Percentiles rank a stretch among this genome's conserved stretches.
These are phyloP conservation scores for Ctenodactylus gundi DNA, from an alignment of 2,113 vertebrate genomes.

Conservation along the genomic window DNA sequence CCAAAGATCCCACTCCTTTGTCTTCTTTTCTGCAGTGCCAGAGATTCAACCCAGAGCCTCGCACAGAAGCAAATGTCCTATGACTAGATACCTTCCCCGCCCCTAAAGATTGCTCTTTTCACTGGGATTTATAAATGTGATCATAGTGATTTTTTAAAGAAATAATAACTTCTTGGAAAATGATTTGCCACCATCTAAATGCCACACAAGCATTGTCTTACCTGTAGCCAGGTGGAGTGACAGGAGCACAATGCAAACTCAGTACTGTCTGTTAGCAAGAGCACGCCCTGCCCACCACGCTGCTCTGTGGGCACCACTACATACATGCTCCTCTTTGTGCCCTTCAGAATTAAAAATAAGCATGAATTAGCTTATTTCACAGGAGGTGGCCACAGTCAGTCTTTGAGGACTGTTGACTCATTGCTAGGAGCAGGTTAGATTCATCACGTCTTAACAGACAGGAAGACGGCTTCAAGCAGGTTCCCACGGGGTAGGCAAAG, in stretches of 20 bases:
- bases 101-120: neutral
- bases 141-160: neutral
- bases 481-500: fast-evolving
- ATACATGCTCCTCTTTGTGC: fast-evolving
- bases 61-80: neutral
- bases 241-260: neutral
- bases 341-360: neutral
- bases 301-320: neutral
- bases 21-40: neutral
- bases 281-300: neutral
- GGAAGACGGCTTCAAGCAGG: neutral
- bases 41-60: neutral
- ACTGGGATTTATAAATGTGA: neutral
- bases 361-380: neutral
- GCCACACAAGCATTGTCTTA: neutral
- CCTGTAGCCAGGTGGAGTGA: neutral
- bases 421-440: fast-evolving
- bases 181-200: neutral
- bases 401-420: fast-evolving
- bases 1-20: neutral
- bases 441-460: fast-evolving
- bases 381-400: fast-evolving
- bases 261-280: neutral
- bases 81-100: neutral
- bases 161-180: neutral